Conservation (phyloP, 2,797 vertebrate genomes). For the Coregonus suidteri region DNA sequence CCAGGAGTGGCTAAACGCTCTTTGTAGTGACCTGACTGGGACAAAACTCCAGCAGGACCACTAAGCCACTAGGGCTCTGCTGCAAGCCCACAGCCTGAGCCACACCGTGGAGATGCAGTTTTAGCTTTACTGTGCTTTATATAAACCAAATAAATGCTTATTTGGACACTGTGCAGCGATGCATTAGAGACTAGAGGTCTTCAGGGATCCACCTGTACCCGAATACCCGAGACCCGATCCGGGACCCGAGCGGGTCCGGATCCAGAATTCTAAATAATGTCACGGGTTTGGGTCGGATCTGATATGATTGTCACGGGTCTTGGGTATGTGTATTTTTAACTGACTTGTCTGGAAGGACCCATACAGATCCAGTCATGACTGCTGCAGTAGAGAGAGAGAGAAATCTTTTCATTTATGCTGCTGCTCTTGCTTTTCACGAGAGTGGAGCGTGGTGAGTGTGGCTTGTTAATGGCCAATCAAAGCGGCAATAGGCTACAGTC, state of each 20-base stretch:
- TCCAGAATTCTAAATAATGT: no score
- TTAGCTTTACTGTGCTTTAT: background rate
- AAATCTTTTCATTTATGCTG: no score
- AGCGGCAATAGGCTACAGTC: no score
- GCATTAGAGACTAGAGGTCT: conserved; percentile 7
- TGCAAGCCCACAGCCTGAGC: conserved; percentile 15
- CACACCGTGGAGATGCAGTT: background rate
- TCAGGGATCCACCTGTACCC: background rate
- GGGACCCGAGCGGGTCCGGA: no score
- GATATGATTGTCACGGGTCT: no score
- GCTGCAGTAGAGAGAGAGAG: no score
- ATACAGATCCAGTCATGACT: background rate
- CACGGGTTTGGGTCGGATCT: no score
- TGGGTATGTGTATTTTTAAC: no score
- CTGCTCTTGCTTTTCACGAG: no score
- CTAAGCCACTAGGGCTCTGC: conserved; percentile 43
- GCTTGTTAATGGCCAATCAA: no score
- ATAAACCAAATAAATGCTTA: background rate
- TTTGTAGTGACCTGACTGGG: conserved; percentile 69
- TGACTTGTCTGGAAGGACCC: conserved; percentile 30
- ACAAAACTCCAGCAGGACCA: conserved; percentile 62
- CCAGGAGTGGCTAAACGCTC: conserved; percentile 78
- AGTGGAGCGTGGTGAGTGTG: no score
- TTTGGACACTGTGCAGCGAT: background rate
- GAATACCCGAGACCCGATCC: no score